Evolutionary conservation across 2,113 vertebrate genomes (phyloP), one percentile per base, ranked within the genome.

Genomic region (Uria aalge): DNA sequence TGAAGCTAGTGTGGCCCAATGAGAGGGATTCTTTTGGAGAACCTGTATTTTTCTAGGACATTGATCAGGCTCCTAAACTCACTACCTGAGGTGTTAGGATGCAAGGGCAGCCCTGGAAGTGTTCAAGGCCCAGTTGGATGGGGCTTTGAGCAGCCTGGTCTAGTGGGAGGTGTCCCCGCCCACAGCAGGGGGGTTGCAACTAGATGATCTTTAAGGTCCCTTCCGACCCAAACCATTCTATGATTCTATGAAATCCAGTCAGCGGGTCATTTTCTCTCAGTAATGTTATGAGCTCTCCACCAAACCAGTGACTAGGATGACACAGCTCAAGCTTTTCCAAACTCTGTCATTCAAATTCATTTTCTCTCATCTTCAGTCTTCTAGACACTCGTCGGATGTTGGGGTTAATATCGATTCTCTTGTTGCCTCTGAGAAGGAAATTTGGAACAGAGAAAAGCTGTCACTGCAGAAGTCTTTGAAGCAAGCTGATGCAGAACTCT

Each of bases 401-500:
- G 95, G 90, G 88, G 96, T 98, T 74, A 97, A 98, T 45, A 82
- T 98, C 2, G 97, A 98, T 60, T 21, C 92, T 60, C 95, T 99
- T 55, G 92, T 98, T 59, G 98, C 98, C 76, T 98, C 98, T 17
- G 99, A 99, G 94, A 98, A 98, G 74, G 99, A 99, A 89, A 93
- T 97, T 5, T 99, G 99, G 99, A 94, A 88, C 68, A 98, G 96
- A 93, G 99, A 99, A 96, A 99, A 97, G 87, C 22, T 87, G n/a
- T 85, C 94, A 1, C 97, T 99, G 86, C 99, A 99, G 96, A 99
- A 98, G 47, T 97, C 98, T 56, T 95, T 99, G 89, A 98, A 98
- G 52, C 98, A 98, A 91, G 98, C 99, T 0, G 98, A 99, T 96
- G 98, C 98, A 0, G 99, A 99, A 88, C 94, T 99, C 40, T 98